Conservation (phyloP, 1,140 invertebrate species). For the Druon quercuslanigerum region DNA sequence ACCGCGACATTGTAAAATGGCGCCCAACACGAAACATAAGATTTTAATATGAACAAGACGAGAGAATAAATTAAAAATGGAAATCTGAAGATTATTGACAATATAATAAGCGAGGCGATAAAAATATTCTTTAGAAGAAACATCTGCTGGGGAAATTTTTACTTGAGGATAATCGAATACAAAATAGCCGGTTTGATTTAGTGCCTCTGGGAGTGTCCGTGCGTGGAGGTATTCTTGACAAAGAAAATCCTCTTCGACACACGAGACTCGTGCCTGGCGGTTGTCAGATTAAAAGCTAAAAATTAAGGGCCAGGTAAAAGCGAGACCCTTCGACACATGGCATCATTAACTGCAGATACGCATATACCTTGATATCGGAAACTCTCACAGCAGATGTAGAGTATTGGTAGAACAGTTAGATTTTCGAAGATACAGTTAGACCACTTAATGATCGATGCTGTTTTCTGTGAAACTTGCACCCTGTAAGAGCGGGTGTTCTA, state of each 20-base stretch:
- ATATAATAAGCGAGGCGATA: background rate
- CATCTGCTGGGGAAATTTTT: conserved; percentile 1
- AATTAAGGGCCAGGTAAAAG: conserved; percentile 56
- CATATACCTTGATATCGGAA: conserved; percentile 50
- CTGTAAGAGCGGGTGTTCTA: background rate
- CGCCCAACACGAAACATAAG: background rate
- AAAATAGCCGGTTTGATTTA: background rate
- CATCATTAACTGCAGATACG: conserved; percentile 48
- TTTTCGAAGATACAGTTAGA: conserved; percentile 7
- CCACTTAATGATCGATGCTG: conserved; percentile 12
- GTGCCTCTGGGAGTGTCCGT: background rate
- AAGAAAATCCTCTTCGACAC: conserved; percentile 16
- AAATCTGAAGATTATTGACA: background rate
- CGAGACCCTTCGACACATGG: conserved; percentile 57
- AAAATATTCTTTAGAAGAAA: conserved; percentile 21
- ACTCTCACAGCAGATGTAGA: conserved; percentile 50
- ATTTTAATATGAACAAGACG: background rate
- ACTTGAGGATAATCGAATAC: background rate
- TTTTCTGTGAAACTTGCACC: conserved; percentile 15
- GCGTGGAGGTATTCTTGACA: background rate
- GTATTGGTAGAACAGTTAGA: conserved; percentile 38
- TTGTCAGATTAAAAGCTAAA: background rate
- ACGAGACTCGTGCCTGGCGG: background rate
- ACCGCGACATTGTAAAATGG: conserved; percentile 26
- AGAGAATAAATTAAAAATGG: background rate